Base-by-base conservation (phyloP, 2,888 invertebrate genomes). In the Galerucella nymphaeae region DNA sequence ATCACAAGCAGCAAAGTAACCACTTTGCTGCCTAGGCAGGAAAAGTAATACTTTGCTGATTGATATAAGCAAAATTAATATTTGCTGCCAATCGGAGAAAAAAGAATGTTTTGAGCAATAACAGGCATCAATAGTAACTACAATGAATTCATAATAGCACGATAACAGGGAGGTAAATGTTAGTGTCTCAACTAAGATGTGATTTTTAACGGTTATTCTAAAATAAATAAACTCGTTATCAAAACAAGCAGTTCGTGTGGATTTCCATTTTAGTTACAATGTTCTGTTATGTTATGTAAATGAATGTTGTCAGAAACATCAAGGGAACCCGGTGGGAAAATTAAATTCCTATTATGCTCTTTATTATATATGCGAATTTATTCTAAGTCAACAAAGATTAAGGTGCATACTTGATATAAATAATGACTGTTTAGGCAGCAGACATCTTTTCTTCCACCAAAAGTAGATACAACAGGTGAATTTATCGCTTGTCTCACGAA, bases 241-340 rank as follows among this genome's bases (percentile, higher is more conserved):
- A n/a, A 55, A 66, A 57, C 55, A 66, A 55, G 66, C 50, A 73
- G 57, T 53, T 70, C 61, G 59, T n/a, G 70, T 62, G 50, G 69
- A 74, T 69, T 74, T 74, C 69, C 72, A 75, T 76, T 70, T 70
- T 65, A 71, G 65, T 61, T 74, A 65, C 71, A 73, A 41, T 73
- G 70, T 59, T 45, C 62, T 75, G 76, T 75, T 76, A 72, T 72
- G 64, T 69, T 75, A 77, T 77, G 75, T 63, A 77, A 75, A 77
- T 75, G 71, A 66, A 57, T 66, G 71, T 74, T 76, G 68, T 76
- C 70, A 70, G 71, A 73, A 75, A 72, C 73, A 72, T 70, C 59
- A 45, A 70, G 58, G 66, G 73, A 75, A 71, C 74, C 30, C 74
- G 62, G 57, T 70, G 65, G 67, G 73, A 76, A 74, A 77, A 77